Percentiles rank a stretch among this genome's conserved stretches.
Conservation (phyloP, 1,140 invertebrate species). For the Drosophila prosaltans region DNA sequence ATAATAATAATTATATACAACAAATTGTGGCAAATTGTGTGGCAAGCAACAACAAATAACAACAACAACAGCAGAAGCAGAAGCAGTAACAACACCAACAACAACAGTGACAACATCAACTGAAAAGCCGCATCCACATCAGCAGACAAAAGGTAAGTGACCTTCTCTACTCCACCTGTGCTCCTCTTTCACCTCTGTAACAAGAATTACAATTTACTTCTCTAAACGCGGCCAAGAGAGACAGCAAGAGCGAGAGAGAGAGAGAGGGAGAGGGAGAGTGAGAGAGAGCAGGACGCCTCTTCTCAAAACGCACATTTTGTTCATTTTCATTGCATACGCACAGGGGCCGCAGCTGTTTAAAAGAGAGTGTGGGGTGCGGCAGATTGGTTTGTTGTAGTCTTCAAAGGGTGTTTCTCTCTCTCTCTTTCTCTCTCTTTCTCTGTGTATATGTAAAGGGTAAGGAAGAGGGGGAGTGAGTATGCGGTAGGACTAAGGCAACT, state of each 20-base stretch:
- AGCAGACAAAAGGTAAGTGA: constrained; percentile 71
- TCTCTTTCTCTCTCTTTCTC: too few relatives aligned
- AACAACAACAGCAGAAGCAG: background rate
- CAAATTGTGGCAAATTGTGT: constrained; percentile 1
- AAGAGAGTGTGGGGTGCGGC: background rate
- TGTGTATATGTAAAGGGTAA: background rate
- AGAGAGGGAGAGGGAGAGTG: background rate
- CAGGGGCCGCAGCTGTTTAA: constrained; percentile 49
- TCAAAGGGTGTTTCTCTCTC: background rate
- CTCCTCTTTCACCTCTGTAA: constrained; percentile 28
- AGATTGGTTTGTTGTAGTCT: constrained; percentile 1
- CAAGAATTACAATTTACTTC: constrained; percentile 9
- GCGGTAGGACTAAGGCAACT: constrained; percentile 42
- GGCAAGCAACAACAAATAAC: constrained; percentile 4
- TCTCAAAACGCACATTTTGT: constrained; percentile 24
- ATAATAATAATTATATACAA: constrained; percentile 14
- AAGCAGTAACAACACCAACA: constrained; percentile 20
- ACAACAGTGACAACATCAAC: constrained; percentile 28
- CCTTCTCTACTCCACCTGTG: constrained; percentile 36
- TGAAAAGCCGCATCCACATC: constrained; percentile 32
- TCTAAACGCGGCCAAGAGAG: background rate
- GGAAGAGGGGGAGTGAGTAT: background rate
- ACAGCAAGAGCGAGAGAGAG: background rate
- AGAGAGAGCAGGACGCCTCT: background rate
- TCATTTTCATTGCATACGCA: constrained; percentile 61